These are phyloP conservation scores for Eledone cirrhosa DNA, from an alignment of 2,888 invertebrate species.

Conservation along the genomic window DNA sequence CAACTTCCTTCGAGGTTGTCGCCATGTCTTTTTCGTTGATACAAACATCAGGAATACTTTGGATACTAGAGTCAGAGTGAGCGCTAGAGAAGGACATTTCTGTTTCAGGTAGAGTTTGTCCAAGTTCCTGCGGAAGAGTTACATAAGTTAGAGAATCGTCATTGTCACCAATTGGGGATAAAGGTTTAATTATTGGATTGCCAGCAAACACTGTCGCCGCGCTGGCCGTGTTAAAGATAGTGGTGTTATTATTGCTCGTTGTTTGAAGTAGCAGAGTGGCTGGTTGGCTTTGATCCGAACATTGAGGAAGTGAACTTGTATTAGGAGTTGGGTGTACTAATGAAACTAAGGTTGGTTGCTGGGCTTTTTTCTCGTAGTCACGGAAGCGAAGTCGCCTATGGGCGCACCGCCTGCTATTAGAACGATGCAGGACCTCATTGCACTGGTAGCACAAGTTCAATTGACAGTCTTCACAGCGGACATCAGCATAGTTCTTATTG, in stretches of 20 bases:
- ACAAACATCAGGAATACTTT: constrained; percentile 16
- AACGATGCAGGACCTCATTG: constrained; percentile 53
- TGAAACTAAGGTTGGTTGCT: constrained; percentile 30
- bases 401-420: constrained; percentile 36
- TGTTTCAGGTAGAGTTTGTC: neutral
- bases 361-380: constrained; percentile 38
- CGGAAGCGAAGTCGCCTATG: constrained; percentile 44
- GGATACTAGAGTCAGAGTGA: constrained; percentile 19
- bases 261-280: neutral
- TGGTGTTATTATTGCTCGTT: neutral
- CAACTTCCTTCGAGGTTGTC: neutral
- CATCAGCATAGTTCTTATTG: constrained; percentile 63
- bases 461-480: constrained; percentile 62
- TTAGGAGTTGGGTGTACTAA: neutral
- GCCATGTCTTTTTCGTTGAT: constrained; percentile 8
- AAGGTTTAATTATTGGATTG: constrained; percentile 44
- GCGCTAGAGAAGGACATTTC: constrained; percentile 25
- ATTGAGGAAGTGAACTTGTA: no score
- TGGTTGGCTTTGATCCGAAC: neutral
- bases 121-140: constrained; percentile 53
- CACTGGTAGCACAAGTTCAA: constrained; percentile 62
- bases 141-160: constrained; percentile 58
- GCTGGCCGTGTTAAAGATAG: neutral
- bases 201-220: neutral
- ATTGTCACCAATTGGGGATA: constrained; percentile 47